Conservation (phyloP, 2,797 vertebrate genomes). For the Enteromius paludinosus region DNA sequence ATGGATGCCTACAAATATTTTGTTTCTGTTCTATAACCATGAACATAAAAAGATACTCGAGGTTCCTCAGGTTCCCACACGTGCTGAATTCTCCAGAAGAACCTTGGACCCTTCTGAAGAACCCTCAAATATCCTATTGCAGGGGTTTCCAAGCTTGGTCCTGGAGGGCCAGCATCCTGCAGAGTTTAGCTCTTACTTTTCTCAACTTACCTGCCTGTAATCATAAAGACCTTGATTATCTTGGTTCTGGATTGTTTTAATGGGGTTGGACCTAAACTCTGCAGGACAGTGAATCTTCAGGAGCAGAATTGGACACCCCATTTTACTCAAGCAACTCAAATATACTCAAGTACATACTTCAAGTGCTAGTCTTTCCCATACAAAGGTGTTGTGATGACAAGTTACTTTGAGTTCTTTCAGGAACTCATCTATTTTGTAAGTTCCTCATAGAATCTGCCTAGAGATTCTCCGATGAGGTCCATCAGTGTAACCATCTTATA, state of each 20-base stretch:
- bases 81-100: background rate
- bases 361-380: background rate
- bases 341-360: background rate
- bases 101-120: background rate
- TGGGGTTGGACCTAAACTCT: background rate
- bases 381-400: background rate
- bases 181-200: background rate
- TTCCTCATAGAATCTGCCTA: background rate
- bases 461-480: background rate
- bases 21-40: background rate
- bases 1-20: slow-evolving; percentile 15
- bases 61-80: background rate
- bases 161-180: background rate
- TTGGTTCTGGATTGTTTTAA: background rate
- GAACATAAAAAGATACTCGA: background rate
- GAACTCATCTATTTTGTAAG: background rate
- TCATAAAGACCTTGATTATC: background rate
- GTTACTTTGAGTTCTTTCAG: background rate
- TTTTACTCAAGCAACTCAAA: background rate
- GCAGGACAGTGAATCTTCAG: background rate
- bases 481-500: background rate
- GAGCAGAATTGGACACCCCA: background rate
- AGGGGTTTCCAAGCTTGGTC: background rate
- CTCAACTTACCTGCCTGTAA: background rate
- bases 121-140: background rate